Evolutionary conservation across 2,888 invertebrate genomes (phyloP).

Genomic region (Dascillus cervinus): DNA sequence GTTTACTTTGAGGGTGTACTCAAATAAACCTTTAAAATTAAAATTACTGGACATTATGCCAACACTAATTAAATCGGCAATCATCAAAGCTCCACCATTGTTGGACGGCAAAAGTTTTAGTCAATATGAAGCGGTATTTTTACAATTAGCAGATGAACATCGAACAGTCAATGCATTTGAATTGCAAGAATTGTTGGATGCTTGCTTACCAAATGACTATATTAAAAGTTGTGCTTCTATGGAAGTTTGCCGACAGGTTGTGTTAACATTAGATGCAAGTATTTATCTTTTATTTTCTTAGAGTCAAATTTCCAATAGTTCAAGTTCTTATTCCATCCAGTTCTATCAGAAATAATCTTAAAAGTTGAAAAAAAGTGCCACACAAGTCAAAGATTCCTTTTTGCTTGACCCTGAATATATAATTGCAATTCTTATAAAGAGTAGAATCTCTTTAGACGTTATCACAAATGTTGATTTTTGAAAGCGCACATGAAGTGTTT

Average conservation of each 20-base stretch:
- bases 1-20: slow-evolving; percentile 76
- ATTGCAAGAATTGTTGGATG: slow-evolving; percentile 81
- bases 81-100: slow-evolving; percentile 66
- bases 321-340: too few relatives aligned
- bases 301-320: not conserved
- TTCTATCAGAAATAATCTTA: too few relatives aligned
- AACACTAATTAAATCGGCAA: slow-evolving; percentile 61
- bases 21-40: slow-evolving; percentile 68
- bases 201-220: slow-evolving; percentile 88
- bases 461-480: too few relatives aligned
- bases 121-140: slow-evolving; percentile 84
- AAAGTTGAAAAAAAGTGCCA: too few relatives aligned
- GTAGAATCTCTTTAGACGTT: too few relatives aligned
- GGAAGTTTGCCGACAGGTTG: slow-evolving; percentile 86
- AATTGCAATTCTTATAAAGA: too few relatives aligned
- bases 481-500: too few relatives aligned
- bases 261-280: slow-evolving; percentile 83
- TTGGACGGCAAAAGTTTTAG: slow-evolving; percentile 65
- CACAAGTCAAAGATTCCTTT: too few relatives aligned
- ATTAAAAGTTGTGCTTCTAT: slow-evolving; percentile 90
- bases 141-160: slow-evolving; percentile 86
- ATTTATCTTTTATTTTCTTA: slow-evolving; percentile 24
- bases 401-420: too few relatives aligned
- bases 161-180: slow-evolving; percentile 86
- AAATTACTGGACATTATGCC: slow-evolving; percentile 64